Evolutionary conservation across 2,888 invertebrate species (phyloP).

Genomic region (Nemotelus nigrinus): DNA sequence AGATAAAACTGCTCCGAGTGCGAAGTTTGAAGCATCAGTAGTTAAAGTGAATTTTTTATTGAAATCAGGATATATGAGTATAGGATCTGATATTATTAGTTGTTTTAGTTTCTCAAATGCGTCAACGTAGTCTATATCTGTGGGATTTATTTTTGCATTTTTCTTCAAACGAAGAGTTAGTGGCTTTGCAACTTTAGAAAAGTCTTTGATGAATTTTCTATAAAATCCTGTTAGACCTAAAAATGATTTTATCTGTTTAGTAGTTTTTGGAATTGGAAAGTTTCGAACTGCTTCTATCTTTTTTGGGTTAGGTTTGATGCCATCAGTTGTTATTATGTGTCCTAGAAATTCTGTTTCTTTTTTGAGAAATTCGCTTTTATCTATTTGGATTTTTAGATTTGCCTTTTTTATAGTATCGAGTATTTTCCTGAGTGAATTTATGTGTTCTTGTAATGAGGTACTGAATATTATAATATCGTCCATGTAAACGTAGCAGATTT

Average conservation of each 20-base stretch:
- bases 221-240: neutral
- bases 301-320: slow-evolving; percentile 55
- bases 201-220: slow-evolving; percentile 9
- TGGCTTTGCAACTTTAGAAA: slow-evolving; percentile 4
- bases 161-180: neutral
- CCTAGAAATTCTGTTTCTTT: slow-evolving; percentile 52
- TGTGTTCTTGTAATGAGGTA: slow-evolving; percentile 55
- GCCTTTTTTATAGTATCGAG: slow-evolving; percentile 51
- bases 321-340: slow-evolving; percentile 56
- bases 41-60: slow-evolving; percentile 1
- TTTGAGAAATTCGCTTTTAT: slow-evolving; percentile 43
- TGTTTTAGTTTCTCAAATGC: neutral
- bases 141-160: neutral
- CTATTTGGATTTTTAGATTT: slow-evolving; percentile 54
- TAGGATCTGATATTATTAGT: slow-evolving; percentile 9
- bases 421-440: slow-evolving; percentile 50
- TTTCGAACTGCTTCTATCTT: slow-evolving; percentile 50
- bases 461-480: slow-evolving; percentile 53
- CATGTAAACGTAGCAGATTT: slow-evolving; percentile 49
- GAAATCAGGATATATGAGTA: slow-evolving; percentile 1
- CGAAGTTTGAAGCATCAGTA: slow-evolving; percentile 2
- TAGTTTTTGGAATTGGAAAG: slow-evolving; percentile 4
- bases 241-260: slow-evolving; percentile 9
- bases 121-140: neutral
- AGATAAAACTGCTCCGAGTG: slow-evolving; percentile 51